These are phyloP conservation scores for Machimus atricapillus DNA, from an alignment of 2,888 invertebrate genomes.

Conservation along the genomic window DNA sequence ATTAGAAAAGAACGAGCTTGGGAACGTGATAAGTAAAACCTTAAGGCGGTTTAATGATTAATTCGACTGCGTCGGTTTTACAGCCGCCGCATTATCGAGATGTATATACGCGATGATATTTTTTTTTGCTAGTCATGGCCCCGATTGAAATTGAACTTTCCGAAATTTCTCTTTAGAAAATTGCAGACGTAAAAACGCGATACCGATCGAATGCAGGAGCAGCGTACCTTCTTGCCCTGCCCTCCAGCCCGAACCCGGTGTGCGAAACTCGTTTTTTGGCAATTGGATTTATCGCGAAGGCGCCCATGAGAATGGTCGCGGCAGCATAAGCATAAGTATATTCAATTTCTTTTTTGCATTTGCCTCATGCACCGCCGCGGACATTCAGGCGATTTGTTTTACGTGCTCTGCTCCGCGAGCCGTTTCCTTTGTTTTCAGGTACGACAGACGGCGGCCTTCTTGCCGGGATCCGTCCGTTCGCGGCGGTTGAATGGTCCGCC, in stretches of 20 bases:
- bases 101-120: not conserved
- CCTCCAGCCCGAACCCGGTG: not conserved
- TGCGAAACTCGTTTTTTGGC: slow-evolving; percentile 31
- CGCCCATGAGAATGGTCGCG: not conserved
- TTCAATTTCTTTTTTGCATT: slow-evolving; percentile 19
- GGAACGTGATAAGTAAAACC: not conserved
- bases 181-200: slow-evolving; percentile 10
- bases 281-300: slow-evolving; percentile 8
- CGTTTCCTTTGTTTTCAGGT: slow-evolving; percentile 18
- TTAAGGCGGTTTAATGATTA: not conserved
- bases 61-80: not conserved
- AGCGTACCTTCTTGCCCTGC: slow-evolving; percentile 2
- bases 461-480: not conserved
- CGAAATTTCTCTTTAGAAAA: slow-evolving; percentile 33
- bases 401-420: not conserved
- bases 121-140: slow-evolving; percentile 4
- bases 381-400: slow-evolving; percentile 10
- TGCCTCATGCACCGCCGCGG: not conserved
- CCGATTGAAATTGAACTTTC: slow-evolving; percentile 22
- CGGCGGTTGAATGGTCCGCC: not conserved
- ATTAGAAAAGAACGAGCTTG: not conserved
- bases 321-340: not conserved
- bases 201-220: slow-evolving; percentile 14
- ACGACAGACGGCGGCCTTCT: not conserved
- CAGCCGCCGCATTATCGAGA: not conserved